phyloP scores from a whole-genome alignment of 2,797 vertebrate species.

The Acanthis flammea region DNA sequence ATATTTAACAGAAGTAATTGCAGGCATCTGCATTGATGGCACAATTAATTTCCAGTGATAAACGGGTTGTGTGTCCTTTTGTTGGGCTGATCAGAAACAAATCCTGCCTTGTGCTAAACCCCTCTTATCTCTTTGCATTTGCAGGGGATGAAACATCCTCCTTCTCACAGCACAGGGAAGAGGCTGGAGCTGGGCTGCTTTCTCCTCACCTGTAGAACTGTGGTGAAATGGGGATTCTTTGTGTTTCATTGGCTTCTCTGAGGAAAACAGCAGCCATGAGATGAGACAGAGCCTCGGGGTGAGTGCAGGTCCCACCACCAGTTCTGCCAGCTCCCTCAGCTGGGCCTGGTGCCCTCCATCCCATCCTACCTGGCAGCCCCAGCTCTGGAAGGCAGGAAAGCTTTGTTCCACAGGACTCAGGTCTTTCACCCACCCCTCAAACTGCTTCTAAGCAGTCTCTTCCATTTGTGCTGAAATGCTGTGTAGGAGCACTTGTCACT shows the following conservation, averaged over 20 bases:
- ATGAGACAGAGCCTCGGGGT: not conserved
- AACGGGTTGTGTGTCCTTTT: slow-evolving; percentile 39
- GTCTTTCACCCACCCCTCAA: not conserved
- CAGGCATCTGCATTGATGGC: slow-evolving; percentile 46
- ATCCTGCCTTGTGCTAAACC: not conserved
- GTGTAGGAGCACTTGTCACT: not conserved
- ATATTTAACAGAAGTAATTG: slow-evolving; percentile 76
- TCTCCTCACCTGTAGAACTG: not conserved
- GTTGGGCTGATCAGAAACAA: slow-evolving; percentile 61
- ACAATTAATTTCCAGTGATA: slow-evolving; percentile 55
- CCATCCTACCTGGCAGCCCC: not conserved
- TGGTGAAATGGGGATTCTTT: not conserved
- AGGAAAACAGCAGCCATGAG: not conserved
- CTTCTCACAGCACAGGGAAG: not conserved
- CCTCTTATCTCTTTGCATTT: slow-evolving; percentile 19
- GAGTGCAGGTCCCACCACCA: not conserved
- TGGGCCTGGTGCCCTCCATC: not conserved
- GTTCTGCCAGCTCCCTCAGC: not conserved
- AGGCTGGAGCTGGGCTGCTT: not conserved
- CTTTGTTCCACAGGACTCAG: not conserved
- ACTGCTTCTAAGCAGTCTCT: not conserved
- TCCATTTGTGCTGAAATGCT: not conserved
- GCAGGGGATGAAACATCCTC: slow-evolving; percentile 42
- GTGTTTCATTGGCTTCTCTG: not conserved
- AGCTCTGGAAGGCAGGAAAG: not conserved